These are phyloP conservation scores for Hydropsyche betteni DNA, from an alignment of 2,888 invertebrate genomes.

Conservation along the genomic window DNA sequence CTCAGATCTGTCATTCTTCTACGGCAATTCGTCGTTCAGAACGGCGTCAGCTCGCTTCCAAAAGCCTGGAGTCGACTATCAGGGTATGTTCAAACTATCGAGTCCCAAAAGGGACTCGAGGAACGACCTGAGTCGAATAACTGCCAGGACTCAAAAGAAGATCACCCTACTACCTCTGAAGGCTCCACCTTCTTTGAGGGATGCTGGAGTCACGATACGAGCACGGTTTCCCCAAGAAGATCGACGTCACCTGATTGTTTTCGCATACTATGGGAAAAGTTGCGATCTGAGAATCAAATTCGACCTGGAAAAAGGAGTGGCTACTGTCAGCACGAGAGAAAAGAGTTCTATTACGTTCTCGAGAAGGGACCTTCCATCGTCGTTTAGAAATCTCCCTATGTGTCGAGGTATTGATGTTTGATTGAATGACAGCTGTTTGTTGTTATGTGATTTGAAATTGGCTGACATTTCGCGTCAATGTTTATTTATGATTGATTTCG, in stretches of 20 bases:
- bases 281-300: constrained; percentile 24
- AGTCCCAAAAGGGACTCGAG: too few relatives aligned
- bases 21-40: background rate
- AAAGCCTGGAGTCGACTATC: background rate
- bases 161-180: background rate
- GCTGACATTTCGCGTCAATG: too few relatives aligned
- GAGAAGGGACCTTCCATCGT: background rate
- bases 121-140: too few relatives aligned
- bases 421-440: too few relatives aligned
- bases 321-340: constrained; percentile 1
- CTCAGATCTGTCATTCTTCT: constrained; percentile 5
- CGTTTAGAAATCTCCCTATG: constrained; percentile 1
- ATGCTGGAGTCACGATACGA: background rate
- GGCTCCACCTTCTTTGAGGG: background rate
- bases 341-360: background rate
- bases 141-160: background rate
- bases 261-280: constrained; percentile 24
- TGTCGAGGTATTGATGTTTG: background rate
- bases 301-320: constrained; percentile 21
- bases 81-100: too few relatives aligned
- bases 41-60: background rate
- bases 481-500: too few relatives aligned
- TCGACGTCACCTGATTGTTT: background rate
- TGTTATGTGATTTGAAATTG: too few relatives aligned
- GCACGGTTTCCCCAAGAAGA: background rate